phyloP scores from a whole-genome alignment of 1,140 invertebrate species.

The Oreohelix idahoensis region DNA sequence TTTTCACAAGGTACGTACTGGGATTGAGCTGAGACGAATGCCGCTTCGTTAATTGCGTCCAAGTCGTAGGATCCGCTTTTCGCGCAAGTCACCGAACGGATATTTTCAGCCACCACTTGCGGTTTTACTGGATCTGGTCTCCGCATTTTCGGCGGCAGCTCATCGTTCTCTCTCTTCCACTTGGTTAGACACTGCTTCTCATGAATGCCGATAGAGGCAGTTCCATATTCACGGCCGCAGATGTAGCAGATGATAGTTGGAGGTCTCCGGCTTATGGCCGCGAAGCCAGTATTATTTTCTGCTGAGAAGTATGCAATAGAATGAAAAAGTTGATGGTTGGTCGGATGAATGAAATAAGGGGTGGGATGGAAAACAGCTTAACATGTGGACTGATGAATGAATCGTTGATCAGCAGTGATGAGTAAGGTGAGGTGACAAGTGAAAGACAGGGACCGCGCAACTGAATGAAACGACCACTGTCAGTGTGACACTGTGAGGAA shows the following conservation, averaged over 20 bases:
- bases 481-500: too few species aligned
- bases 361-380: too few species aligned
- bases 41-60: slow-evolving; percentile 57
- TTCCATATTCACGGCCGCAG: slow-evolving; percentile 80
- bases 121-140: slow-evolving; percentile 78
- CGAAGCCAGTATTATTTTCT: too few species aligned
- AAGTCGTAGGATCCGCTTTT: slow-evolving; percentile 38
- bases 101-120: slow-evolving; percentile 11
- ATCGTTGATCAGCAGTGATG: too few species aligned
- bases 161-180: slow-evolving; percentile 80
- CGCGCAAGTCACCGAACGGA: not conserved
- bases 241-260: slow-evolving; percentile 31
- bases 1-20: slow-evolving; percentile 78
- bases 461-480: too few species aligned
- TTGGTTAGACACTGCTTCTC: slow-evolving; percentile 84
- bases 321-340: too few species aligned
- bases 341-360: too few species aligned
- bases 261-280: too few species aligned
- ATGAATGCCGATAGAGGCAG: slow-evolving; percentile 81
- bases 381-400: too few species aligned
- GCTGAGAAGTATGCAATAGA: too few species aligned
- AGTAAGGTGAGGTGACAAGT: too few species aligned
- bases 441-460: too few species aligned
- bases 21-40: slow-evolving; percentile 72
- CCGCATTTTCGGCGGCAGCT: slow-evolving; percentile 76